These are phyloP conservation scores for Diachasmimorpha longicaudata DNA, from an alignment of 1,140 invertebrate genomes.

Conservation along the genomic window DNA sequence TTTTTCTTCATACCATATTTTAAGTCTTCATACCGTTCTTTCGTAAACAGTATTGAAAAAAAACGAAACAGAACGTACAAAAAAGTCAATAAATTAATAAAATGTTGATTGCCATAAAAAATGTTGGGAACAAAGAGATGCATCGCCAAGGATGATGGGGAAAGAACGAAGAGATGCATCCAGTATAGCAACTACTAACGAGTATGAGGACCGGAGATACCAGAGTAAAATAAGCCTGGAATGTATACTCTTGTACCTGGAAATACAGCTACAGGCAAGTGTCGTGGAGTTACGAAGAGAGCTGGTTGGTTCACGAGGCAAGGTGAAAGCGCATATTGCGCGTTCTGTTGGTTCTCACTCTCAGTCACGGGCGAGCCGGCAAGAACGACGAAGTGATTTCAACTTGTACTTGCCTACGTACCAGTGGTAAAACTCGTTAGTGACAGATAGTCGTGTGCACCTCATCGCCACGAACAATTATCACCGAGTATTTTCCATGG, in stretches of 20 bases:
- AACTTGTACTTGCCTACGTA: background rate
- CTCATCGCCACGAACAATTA: background rate
- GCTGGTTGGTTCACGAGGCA: slow-evolving; percentile 29
- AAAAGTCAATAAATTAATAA: background rate
- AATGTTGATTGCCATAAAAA: background rate
- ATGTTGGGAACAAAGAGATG: background rate
- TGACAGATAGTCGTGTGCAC: background rate
- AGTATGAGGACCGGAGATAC: background rate
- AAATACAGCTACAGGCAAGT: background rate
- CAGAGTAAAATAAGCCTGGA: background rate
- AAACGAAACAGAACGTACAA: background rate
- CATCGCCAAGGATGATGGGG: background rate
- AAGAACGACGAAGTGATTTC: slow-evolving; percentile 20
- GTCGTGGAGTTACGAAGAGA: slow-evolving; percentile 8
- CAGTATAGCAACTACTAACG: background rate
- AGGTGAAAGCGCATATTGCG: slow-evolving; percentile 61
- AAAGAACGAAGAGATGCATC: background rate
- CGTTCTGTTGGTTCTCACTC: slow-evolving; percentile 37
- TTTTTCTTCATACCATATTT: no score
- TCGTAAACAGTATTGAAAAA: background rate
- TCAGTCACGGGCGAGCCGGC: slow-evolving; percentile 60
- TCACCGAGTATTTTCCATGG: background rate
- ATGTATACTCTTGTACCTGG: background rate
- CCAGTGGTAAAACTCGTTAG: background rate
- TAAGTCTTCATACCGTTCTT: no score